Percentiles rank a stretch among this genome's conserved stretches.
Evolutionary conservation across 2,113 vertebrate genomes (phyloP).

Genomic region (Hypomesus transpacificus): DNA sequence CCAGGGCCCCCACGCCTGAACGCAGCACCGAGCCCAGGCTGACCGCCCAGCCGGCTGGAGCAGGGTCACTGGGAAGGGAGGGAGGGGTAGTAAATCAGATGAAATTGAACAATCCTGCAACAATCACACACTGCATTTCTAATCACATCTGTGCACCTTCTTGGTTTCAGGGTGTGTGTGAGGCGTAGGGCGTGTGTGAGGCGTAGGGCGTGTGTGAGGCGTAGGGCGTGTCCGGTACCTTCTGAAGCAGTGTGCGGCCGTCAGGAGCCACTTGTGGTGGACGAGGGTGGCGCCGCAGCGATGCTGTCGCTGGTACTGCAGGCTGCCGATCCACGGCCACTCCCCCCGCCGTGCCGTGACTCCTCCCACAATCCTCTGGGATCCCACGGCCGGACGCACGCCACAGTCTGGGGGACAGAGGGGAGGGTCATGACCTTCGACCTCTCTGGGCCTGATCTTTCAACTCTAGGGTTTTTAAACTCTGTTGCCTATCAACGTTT

Average conservation of each 20-base stretch:
- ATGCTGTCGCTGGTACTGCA: constrained; percentile 82
- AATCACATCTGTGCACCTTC: no score
- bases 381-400: constrained; percentile 59
- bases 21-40: constrained; percentile 85
- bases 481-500: no score
- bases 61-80: constrained; percentile 34
- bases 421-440: not conserved
- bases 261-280: constrained; percentile 85
- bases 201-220: no score
- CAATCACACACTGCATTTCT: no score
- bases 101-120: no score
- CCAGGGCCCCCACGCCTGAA: constrained; percentile 71
- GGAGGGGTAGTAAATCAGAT: no score
- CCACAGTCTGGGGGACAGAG: constrained; percentile 79
- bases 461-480: no score
- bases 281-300: constrained; percentile 90
- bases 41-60: constrained; percentile 75
- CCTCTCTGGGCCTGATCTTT: not conserved
- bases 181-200: no score
- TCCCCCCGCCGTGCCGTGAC: constrained; percentile 77
- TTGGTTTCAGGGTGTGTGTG: no score
- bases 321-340: constrained; percentile 94
- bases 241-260: constrained; percentile 90
- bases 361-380: constrained; percentile 86
- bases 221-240: constrained; percentile 60